Percentiles rank a stretch among this genome's conserved stretches.
Evolutionary conservation across 2,113 vertebrate genomes (phyloP).

Genomic region (Myiozetetes cayanensis): DNA sequence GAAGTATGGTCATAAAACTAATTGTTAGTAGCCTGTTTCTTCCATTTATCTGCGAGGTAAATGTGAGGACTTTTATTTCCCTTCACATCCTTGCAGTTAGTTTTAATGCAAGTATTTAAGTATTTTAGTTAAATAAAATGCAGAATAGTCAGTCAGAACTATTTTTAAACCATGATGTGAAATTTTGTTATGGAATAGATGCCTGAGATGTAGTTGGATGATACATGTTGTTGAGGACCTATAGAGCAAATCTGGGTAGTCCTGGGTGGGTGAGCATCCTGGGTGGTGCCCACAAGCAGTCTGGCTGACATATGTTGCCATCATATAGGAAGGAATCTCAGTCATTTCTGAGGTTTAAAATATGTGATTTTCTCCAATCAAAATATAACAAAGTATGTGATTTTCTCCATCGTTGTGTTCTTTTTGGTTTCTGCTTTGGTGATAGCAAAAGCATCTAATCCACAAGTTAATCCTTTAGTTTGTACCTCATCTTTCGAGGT

Average conservation of each 20-base stretch:
- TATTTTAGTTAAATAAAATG: background rate
- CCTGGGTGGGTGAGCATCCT: background rate
- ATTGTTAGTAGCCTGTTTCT: constrained; percentile 6
- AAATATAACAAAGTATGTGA: background rate
- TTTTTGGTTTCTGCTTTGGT: background rate
- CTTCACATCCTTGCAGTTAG: background rate
- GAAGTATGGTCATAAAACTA: constrained; percentile 27
- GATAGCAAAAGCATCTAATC: background rate
- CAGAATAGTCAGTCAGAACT: background rate
- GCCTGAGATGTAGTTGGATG: background rate
- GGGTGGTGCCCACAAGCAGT: background rate
- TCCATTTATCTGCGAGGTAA: background rate
- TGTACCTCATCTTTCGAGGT: background rate
- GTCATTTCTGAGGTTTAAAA: background rate
- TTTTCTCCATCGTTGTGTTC: background rate
- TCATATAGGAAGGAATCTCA: background rate
- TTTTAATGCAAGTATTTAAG: background rate
- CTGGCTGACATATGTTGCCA: background rate
- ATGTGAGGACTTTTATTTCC: background rate
- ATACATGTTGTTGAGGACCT: background rate
- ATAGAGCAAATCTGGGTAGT: background rate
- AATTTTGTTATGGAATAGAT: background rate
- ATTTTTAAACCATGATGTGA: background rate
- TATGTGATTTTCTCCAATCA: background rate
- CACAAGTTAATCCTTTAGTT: background rate